Base-by-base conservation (phyloP, 2,113 vertebrate species). In the Phalacrocorax carbo region DNA sequence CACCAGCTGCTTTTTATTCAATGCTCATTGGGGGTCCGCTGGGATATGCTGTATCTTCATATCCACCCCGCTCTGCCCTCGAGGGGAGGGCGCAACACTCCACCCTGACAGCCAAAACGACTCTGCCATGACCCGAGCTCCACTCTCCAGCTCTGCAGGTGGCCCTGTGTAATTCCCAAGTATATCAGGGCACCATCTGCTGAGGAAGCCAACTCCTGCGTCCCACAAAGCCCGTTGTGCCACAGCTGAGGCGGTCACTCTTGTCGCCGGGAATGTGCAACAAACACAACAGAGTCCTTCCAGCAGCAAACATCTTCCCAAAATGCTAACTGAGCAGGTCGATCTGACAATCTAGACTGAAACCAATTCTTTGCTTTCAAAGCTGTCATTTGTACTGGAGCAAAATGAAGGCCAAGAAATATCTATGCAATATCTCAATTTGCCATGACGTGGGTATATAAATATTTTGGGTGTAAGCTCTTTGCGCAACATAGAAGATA, bases 1-100 rank as follows among this genome's bases (percentile, higher is more conserved):
- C 62, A 76, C 46, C 75, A 66, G 32, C 85, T 88, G 82, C 38
- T 72, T 71, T 70, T 52, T 64, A 34, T 26, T 51, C 17, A 1
- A 2, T 17, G 48, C 32, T 48, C 42, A 32, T 38, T 0, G 0
- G 9, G n/a, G 32, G 8, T 23, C 66, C 1, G 0, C 49, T 6
- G 2, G n/a, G 9, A 40, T 32, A 22, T 0, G 0, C 58, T 77
- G 15, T 12, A 55, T 55, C 82, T 82, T 40, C 64, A 21, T 27
- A 51, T 25, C 23, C 30, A 71, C 8, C 18, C 54, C 54, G 54
- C 46, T 81, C 44, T 73, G 62, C 25, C 51, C 23, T 8, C 2
- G 1, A 36, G 5, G 15, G 10, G 29, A 72, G 36, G 23, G 30
- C 4, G 5, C 40, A 82, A 40, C 32, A 11, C 3, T 1, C 51